Conservation (phyloP, 2,888 invertebrate species). For the Catocala sponsa region DNA sequence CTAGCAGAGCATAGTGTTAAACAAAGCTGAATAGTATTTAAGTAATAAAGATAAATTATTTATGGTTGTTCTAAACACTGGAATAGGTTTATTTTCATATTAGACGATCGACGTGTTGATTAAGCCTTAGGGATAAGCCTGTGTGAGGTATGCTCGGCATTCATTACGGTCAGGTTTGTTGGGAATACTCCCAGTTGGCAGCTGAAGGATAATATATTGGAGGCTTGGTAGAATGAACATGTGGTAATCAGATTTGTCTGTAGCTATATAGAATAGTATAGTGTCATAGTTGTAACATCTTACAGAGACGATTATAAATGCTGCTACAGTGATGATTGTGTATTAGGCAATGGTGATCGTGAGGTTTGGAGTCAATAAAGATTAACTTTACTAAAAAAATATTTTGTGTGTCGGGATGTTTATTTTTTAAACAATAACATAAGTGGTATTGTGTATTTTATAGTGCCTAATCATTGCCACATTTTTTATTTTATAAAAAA, state of each 20-base stretch:
- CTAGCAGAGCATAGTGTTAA: background rate
- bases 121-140: conserved; percentile 37
- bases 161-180: conserved; percentile 35
- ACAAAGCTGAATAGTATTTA: background rate
- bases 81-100: conserved; percentile 20
- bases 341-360: no score
- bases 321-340: no score
- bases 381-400: no score
- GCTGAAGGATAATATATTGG: conserved; percentile 5
- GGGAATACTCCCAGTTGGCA: conserved; percentile 12
- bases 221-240: background rate
- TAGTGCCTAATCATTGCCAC: no score
- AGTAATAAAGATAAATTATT: conserved; percentile 18
- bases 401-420: no score
- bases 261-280: no score
- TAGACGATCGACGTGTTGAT: conserved; percentile 41
- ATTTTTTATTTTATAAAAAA: no score
- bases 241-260: no score
- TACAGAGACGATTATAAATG: background rate
- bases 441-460: no score
- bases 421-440: no score
- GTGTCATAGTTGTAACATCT: no score
- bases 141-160: conserved; percentile 31
- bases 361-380: no score
- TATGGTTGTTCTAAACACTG: conserved; percentile 3